Evolutionary conservation across 64 coral and sea anemone genomes (phyloP).

Genomic region (Actinia tenebrosa): DNA sequence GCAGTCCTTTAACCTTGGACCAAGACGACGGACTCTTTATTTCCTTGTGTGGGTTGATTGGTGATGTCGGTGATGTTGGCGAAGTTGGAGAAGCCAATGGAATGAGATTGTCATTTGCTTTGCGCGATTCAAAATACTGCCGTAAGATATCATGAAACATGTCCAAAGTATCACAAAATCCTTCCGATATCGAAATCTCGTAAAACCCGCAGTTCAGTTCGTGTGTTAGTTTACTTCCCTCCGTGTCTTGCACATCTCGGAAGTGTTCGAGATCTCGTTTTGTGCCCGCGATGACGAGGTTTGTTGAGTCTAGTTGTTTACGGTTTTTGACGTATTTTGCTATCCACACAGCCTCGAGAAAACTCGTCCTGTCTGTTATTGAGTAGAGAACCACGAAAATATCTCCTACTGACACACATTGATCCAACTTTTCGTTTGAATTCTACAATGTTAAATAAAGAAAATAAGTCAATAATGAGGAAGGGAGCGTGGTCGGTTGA

Average conservation of each 20-base stretch:
- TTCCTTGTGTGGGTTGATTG: constrained; percentile 11
- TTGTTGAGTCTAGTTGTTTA: constrained; percentile 60
- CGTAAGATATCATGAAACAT: constrained; percentile 64
- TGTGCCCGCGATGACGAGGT: constrained; percentile 68
- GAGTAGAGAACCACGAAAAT: constrained; percentile 84
- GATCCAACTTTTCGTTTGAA: constrained; percentile 68
- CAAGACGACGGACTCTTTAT: constrained; percentile 56
- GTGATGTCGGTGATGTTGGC: neutral
- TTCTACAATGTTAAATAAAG: constrained; percentile 31
- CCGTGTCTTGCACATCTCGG: constrained; percentile 59
- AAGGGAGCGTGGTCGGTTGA: too few species aligned
- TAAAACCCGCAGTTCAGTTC: constrained; percentile 73
- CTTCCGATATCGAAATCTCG: constrained; percentile 79
- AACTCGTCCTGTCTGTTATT: constrained; percentile 64
- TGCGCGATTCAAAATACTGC: constrained; percentile 30
- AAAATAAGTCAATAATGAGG: too few species aligned
- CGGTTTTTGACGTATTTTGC: constrained; percentile 70
- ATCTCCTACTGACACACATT: constrained; percentile 64
- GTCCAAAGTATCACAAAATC: constrained; percentile 56
- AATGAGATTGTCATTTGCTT: neutral
- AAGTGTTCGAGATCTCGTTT: constrained; percentile 82
- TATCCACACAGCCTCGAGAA: constrained; percentile 62
- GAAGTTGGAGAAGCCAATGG: neutral
- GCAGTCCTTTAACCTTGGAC: constrained; percentile 57
- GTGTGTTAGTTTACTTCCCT: constrained; percentile 52